Evolutionary conservation across 2,797 vertebrate genomes (phyloP), one percentile per base, ranked within the genome.

Genomic region (Brachyrhaphis roseni): DNA sequence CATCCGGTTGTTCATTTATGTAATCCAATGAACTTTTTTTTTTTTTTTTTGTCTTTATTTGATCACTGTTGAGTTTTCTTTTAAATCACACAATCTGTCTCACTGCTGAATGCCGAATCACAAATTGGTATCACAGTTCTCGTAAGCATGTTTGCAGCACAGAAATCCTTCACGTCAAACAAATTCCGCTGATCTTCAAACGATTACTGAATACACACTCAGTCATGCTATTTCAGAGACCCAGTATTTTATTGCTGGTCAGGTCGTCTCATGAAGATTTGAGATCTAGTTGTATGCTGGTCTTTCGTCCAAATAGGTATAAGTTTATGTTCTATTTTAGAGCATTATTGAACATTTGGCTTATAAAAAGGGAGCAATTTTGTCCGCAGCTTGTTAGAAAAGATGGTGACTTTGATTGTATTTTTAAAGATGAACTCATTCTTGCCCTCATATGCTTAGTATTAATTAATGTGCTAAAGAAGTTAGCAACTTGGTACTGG

Each of bases 111-210:
- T 73, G 0, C 49, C 59, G 51, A 43, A 39, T 73, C 53, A 34
- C 23, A 41, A 64, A 41, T 51, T 51, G 20, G 36, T 76, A 20
- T 78, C 66, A 78, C 77, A 43, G 12, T 43, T 83, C 62, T 55
- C 55, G 78, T 18, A 26, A 79, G 66, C 87, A 78, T 74, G 80
- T 55, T 51, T 13, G 57, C 49, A 82, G 41, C 78, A 76, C 31
- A 78, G 18, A 82, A 45, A 85, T 83, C 78, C 62, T 55, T 73
- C 4, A 80, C 64, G 28, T 47, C 77, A 41, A 66, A 43, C 16
- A 51, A 0, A 53, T 59, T 62, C 45, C 51, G 64, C 55, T 71
- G 31, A 71, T 66, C 16, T 59, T 39, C 10, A 57, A 11, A 34
- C 55, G 1, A 68, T 68, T 51, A 1, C 26, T 13, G 15, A 15